Evolutionary conservation across 2,888 invertebrate species (phyloP).

Genomic region (Stegophylla sp.): DNA sequence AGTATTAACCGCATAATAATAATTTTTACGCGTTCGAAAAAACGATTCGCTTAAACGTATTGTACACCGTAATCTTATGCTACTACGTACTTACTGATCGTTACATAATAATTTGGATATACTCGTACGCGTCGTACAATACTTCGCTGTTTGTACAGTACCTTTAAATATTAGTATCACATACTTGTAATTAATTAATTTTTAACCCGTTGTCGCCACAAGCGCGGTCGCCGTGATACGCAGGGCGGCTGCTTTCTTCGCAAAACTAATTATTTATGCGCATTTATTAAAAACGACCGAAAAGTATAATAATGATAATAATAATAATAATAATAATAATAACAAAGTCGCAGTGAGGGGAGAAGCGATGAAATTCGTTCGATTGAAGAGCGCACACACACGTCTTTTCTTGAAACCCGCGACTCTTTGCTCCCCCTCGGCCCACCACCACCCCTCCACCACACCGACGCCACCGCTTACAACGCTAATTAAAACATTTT

Average conservation of each 20-base stretch:
- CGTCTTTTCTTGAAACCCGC: background rate
- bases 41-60: too few relatives aligned
- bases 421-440: background rate
- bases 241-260: background rate
- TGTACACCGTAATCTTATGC: too few relatives aligned
- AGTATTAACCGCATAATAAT: too few relatives aligned
- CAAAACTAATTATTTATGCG: background rate
- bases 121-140: background rate
- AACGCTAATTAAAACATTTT: constrained; percentile 57
- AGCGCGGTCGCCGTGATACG: background rate
- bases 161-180: too few relatives aligned
- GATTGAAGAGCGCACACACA: background rate
- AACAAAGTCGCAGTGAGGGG: background rate
- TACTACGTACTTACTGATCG: too few relatives aligned
- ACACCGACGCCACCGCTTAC: constrained; percentile 5
- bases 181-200: too few relatives aligned
- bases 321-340: too few relatives aligned
- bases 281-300: background rate
- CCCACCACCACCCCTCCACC: background rate
- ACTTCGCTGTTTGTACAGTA: too few relatives aligned
- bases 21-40: too few relatives aligned
- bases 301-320: background rate
- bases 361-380: background rate
- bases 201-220: background rate
- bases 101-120: too few relatives aligned